Evolutionary conservation across 2,113 vertebrate species (phyloP), one percentile per base, ranked within the genome.

Genomic region (Lipotes vexillifer): DNA sequence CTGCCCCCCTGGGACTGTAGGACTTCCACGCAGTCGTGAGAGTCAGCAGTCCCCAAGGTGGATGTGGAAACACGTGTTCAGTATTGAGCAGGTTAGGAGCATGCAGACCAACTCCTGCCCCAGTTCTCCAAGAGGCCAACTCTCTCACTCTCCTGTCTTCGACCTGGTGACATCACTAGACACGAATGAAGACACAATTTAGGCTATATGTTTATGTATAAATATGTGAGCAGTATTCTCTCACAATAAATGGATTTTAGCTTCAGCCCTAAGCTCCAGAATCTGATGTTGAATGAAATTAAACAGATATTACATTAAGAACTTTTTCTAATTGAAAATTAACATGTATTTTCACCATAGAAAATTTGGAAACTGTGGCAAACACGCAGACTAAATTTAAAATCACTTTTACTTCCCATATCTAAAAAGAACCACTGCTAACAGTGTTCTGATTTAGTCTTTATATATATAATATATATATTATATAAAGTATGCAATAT

Each of bases 81-180:
- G n/a, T 13, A 17, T 12, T 36, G 21, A 49, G 2, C 52, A 65
- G 1, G 3, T n/a, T 9, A 20, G 17, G 6, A 61, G 41, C 0
- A 0, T 3, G 27, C 57, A 82, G 13, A 33, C 5, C 10, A 25
- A 1, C 20, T 29, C 20, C 31, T 0, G 1, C 1, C 6, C 5
- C 17, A 6, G 38, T 13, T 59, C 66, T 89, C 36, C 20, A 6
- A n/a, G 33, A 8, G 20, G 20, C 20, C n/a, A 7, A 27, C 8
- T 13, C 17, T 1, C 8, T 74, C 27, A 17, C 10, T 27, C 20
- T 93, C 33, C 46, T 44, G 6, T 6, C 33, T 52, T 88, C 4
- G 9, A 11, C 2, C 44, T n/a, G 46, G 27, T 21, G n/a, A 17
- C 8, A 46, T 74, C 36, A 7, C 23, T 33, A 46, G 63, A 82